Evolutionary conservation across 1,140 invertebrate species (phyloP), one percentile per base, ranked within the genome.

Genomic region (Diorhabda sublineata): DNA sequence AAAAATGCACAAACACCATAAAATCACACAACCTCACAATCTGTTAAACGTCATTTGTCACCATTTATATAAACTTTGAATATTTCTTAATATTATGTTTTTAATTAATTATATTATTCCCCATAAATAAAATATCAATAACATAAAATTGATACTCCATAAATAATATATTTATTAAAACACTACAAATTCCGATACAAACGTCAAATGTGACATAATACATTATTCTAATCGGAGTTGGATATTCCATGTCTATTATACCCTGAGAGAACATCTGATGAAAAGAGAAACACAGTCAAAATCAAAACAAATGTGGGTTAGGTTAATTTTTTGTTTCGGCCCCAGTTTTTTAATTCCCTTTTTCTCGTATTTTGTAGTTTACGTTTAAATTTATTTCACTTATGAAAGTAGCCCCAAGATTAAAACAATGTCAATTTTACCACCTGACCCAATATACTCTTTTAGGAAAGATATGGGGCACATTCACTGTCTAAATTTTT

Each of bases 381-480:
- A n/a, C 47, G 47, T 52, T 52, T 52, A n/a, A 52, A 52, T 8
- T 52, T 52, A 4, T 52, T 52, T 52, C 47, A 52, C 4, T 52
- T 52, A 52, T 52, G 47, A 52, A 52, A 6, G 47, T 8, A n/a
- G 3, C 47, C n/a, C 47, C 47, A 2, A 52, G n/a, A 52, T 52
- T 42, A 45, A 67, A 67, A 73, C 70, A 76, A 87, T 87, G 85
- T 83, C 85, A 73, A 82, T 85, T 61, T 76, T 85, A 75, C 84
- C 85, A 69, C 83, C 83, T 52, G 89, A 91, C 82, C 89, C 89
- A 66, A 84, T 87, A 71, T 90, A 88, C 63, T 83, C 89, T 64
- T 84, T 88, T 56, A 87, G 85, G 68, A 82, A 85, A n/a, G 86
- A 88, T 68, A 89, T 89, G 84, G 86, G 85, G 45, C 84, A 86